These are phyloP conservation scores for Lycaena phlaeas DNA, from an alignment of 2,888 invertebrate genomes.

Conservation along the genomic window DNA sequence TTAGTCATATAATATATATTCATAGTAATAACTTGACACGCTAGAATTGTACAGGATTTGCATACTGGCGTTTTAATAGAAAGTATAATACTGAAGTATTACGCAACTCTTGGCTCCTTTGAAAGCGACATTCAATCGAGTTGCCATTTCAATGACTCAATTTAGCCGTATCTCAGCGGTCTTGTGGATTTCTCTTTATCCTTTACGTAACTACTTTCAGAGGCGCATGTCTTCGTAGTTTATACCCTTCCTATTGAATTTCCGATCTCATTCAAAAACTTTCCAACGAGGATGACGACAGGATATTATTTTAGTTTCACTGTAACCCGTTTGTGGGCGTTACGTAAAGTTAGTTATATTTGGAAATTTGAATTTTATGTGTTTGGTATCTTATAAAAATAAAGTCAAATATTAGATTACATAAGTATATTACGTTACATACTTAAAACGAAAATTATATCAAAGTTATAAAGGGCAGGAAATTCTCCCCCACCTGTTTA, in stretches of 20 bases:
- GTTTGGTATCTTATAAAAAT: no score
- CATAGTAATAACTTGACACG: no score
- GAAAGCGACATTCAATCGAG: constrained; percentile 1
- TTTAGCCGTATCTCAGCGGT: constrained; percentile 18
- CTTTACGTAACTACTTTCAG: constrained; percentile 22
- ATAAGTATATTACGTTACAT: no score
- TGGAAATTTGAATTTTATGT: no score
- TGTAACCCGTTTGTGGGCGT: neutral
- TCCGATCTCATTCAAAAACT: constrained; percentile 6
- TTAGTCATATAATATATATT: no score
- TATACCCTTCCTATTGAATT: constrained; percentile 18
- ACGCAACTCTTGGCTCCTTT: constrained; percentile 4
- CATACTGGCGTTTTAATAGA: constrained; percentile 7
- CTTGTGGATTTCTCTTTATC: constrained; percentile 23
- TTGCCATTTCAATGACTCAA: constrained; percentile 12
- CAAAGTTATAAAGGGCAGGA: no score
- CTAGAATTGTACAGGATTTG: no score
- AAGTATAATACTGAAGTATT: neutral
- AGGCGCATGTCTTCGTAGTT: constrained; percentile 15
- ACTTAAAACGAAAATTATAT: no score
- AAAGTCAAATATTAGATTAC: no score
- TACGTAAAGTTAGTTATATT: neutral
- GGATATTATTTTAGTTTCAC: neutral
- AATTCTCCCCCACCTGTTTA: no score
- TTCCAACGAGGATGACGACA: neutral